phyloP scores from a whole-genome alignment of 2,797 vertebrate genomes.

The Chrysocyon brachyurus region DNA sequence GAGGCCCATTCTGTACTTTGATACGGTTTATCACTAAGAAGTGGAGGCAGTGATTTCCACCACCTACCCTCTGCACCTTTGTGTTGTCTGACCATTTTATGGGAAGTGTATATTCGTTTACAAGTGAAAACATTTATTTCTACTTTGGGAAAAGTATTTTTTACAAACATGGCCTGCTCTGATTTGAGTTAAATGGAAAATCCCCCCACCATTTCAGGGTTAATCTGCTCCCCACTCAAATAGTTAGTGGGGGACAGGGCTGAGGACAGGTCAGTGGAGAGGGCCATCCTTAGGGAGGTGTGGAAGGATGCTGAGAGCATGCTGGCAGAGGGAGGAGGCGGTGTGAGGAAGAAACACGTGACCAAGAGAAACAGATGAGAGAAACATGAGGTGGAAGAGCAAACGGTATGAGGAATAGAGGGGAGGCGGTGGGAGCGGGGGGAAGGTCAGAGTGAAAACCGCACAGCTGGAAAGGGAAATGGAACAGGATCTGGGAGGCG shows the following conservation, averaged over 20 bases:
- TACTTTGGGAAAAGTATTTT: background rate
- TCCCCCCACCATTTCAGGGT: too few species aligned
- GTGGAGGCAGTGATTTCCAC: accelerated
- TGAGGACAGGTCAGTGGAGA: accelerated
- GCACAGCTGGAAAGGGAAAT: background rate
- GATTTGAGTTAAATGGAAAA: background rate
- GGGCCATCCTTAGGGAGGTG: accelerated
- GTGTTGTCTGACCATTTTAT: background rate
- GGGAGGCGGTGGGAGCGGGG: background rate
- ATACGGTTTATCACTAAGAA: accelerated
- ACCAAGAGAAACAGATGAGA: background rate
- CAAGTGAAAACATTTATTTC: background rate
- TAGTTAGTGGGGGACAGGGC: background rate
- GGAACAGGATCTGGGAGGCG: background rate
- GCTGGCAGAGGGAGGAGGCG: accelerated
- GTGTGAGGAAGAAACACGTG: background rate
- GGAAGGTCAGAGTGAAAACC: too few species aligned
- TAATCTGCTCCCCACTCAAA: background rate
- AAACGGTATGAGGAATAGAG: background rate
- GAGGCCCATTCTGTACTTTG: accelerated
- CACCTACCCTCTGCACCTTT: accelerated
- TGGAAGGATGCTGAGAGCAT: accelerated
- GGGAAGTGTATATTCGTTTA: accelerated
- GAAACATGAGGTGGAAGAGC: accelerated
- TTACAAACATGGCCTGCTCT: background rate